phyloP scores from a whole-genome alignment of 2,888 invertebrate species.

The Drosophila mercatorum region DNA sequence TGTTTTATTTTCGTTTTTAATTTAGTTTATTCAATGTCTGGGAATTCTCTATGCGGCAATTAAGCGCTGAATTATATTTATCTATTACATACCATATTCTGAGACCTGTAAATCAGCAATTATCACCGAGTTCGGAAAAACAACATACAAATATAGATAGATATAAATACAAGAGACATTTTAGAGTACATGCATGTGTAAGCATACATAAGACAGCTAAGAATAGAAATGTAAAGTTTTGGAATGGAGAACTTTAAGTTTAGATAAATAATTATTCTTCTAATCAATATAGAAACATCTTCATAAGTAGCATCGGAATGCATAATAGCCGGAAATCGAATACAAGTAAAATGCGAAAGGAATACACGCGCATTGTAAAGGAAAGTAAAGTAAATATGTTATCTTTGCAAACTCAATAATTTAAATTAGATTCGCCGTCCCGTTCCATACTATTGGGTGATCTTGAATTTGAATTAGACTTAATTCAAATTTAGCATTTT shows the following conservation, averaged over 20 bases:
- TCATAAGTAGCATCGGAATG: conserved; percentile 33
- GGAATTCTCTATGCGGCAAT: conserved; percentile 48
- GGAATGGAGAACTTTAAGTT: conserved; percentile 63
- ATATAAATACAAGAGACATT: conserved; percentile 28
- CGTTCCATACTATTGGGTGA: conserved; percentile 12
- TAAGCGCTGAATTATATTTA: conserved; percentile 34
- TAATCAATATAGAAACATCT: conserved; percentile 23
- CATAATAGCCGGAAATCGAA: background rate
- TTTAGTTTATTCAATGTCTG: conserved; percentile 72
- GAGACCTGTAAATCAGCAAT: conserved; percentile 34
- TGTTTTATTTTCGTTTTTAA: conserved; percentile 45
- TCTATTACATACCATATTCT: conserved; percentile 58
- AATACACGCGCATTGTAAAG: background rate
- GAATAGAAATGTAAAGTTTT: conserved; percentile 15
- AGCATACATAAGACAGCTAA: conserved; percentile 21
- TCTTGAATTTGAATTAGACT: conserved; percentile 30
- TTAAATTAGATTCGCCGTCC: conserved; percentile 12
- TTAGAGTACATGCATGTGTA: conserved; percentile 12
- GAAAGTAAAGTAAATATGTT: conserved; percentile 43
- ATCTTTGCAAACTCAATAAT: conserved; percentile 22
- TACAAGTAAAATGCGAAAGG: background rate
- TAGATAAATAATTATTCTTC: conserved; percentile 52
- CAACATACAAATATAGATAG: conserved; percentile 51
- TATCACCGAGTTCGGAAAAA: conserved; percentile 36
- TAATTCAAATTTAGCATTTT: conserved; percentile 29